Conservation (phyloP, 35 echinoderm and acorn worm genomes). For the Chiridota heheva region DNA sequence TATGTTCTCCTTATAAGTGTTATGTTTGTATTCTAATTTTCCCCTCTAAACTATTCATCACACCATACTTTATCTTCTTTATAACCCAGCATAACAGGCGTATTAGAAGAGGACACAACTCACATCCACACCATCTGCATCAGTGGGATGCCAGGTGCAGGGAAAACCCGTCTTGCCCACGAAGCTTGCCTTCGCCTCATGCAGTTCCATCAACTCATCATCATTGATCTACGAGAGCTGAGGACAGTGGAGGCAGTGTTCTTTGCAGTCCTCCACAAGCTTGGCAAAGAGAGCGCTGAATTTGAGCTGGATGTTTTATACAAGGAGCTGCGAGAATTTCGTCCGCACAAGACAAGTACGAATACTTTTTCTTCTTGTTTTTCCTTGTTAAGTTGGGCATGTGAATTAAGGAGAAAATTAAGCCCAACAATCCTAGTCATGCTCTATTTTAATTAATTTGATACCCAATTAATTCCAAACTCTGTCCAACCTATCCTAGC, state of each 20-base stretch:
- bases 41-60: too few relatives aligned
- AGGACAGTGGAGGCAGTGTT: slow-evolving; percentile 67
- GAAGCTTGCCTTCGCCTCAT: slow-evolving; percentile 68
- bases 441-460: too few relatives aligned
- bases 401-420: too few relatives aligned
- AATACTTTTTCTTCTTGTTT: background rate
- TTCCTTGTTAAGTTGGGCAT: too few relatives aligned
- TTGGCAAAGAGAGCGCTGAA: slow-evolving; percentile 52
- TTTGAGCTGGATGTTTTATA: slow-evolving; percentile 65
- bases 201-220: slow-evolving; percentile 61
- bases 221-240: slow-evolving; percentile 77
- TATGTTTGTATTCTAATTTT: too few relatives aligned
- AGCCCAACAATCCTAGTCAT: too few relatives aligned
- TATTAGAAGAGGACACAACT: slow-evolving; percentile 27
- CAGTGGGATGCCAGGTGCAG: slow-evolving; percentile 82
- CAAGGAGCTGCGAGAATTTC: slow-evolving; percentile 37
- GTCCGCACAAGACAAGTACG: slow-evolving; percentile 58
- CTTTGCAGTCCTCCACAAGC: slow-evolving; percentile 68
- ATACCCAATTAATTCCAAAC: too few relatives aligned
- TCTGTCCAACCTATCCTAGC: too few relatives aligned
- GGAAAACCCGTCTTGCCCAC: slow-evolving; percentile 89
- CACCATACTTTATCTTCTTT: background rate
- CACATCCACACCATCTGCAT: slow-evolving; percentile 74
- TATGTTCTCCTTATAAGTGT: too few relatives aligned
- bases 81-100: slow-evolving; percentile 36